These are phyloP conservation scores for Tenodera sinensis DNA, from an alignment of 2,888 invertebrate species.

Conservation along the genomic window DNA sequence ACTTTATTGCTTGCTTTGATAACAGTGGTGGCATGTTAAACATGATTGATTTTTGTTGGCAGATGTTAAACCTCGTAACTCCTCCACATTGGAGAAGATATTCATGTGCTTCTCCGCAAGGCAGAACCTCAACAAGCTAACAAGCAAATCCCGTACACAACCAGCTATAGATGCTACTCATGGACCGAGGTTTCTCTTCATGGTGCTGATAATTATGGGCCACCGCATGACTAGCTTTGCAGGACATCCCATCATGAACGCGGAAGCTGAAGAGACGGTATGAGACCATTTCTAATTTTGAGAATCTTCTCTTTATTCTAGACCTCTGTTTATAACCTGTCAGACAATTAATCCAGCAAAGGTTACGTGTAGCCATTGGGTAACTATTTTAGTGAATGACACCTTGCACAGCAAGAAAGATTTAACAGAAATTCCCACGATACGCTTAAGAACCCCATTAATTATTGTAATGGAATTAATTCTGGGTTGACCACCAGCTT, in stretches of 20 bases:
- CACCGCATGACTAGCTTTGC: constrained; percentile 19
- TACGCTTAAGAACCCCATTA: no score
- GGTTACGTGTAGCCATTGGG: no score
- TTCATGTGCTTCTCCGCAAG: constrained; percentile 25
- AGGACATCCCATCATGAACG: constrained; percentile 24
- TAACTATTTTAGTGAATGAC: no score
- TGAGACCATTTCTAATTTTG: neutral
- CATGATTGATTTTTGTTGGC: neutral
- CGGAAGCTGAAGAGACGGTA: constrained; percentile 22
- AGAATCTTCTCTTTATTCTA: no score
- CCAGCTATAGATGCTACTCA: constrained; percentile 20
- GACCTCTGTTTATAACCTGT: no score
- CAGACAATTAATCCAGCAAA: no score
- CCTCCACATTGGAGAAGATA: neutral
- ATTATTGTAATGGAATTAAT: no score
- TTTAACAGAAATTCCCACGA: no score
- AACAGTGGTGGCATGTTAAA: no score
- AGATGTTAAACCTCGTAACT: neutral
- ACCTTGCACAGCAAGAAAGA: no score
- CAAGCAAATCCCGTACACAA: neutral
- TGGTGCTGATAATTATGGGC: constrained; percentile 26
- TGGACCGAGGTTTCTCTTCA: constrained; percentile 21
- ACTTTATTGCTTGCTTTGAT: no score
- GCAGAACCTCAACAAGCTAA: constrained; percentile 18
- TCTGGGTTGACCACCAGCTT: no score